Percentiles rank a stretch among this genome's conserved stretches.
phyloP scores from a whole-genome alignment of 2,797 vertebrate species.

The Cryptoprocta ferox region DNA sequence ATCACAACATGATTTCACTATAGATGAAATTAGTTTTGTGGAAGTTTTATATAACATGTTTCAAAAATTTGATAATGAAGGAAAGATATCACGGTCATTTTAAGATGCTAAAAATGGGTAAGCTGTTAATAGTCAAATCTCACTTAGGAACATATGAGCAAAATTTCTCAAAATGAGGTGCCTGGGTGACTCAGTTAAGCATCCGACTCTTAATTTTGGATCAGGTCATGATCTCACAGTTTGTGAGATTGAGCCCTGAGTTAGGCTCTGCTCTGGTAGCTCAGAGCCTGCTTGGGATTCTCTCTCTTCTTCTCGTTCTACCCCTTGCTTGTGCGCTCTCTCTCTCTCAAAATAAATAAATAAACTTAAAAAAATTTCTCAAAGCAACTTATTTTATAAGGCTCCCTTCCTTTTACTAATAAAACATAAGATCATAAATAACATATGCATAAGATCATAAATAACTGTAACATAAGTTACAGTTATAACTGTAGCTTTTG shows the following conservation, averaged over 20 bases:
- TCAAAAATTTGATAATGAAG: background rate
- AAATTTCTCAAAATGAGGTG: background rate
- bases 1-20: background rate
- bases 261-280: no score
- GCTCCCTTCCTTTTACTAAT: background rate
- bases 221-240: no score
- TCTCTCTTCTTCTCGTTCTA: no score
- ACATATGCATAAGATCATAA: background rate
- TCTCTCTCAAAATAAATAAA: no score
- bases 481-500: background rate
- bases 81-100: background rate
- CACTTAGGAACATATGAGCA: background rate
- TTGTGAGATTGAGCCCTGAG: no score
- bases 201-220: no score
- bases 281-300: no score
- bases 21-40: background rate
- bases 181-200: no score
- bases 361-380: background rate
- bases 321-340: no score
- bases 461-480: no score
- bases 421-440: background rate
- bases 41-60: constrained; percentile 4
- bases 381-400: background rate
- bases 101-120: background rate
- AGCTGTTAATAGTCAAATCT: background rate